Conservation (phyloP, 2,888 invertebrate species). For the Hirtodrosophila cameraria region DNA sequence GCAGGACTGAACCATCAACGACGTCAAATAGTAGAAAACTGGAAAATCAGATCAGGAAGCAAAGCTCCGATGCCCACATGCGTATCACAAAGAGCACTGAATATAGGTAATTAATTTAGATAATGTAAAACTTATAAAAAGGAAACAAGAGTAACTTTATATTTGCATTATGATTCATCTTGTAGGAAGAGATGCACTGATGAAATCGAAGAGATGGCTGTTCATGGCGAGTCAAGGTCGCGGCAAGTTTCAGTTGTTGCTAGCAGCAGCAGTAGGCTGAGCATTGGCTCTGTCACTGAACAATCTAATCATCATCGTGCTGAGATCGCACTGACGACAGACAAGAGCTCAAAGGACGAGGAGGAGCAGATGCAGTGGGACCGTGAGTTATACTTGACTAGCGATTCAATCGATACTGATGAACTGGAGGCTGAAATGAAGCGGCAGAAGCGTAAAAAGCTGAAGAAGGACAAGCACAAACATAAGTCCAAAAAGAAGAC, state of each 20-base stretch:
- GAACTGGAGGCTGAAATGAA: conserved; percentile 86
- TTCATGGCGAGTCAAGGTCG: conserved; percentile 35
- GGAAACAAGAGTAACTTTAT: too few species aligned
- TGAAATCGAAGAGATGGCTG: conserved; percentile 58
- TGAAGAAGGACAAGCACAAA: conserved; percentile 87
- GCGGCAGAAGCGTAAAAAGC: conserved; percentile 85
- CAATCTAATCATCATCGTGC: conserved; percentile 47
- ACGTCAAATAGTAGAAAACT: conserved; percentile 47
- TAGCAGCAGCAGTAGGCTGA: conserved; percentile 49
- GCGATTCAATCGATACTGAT: conserved; percentile 80
- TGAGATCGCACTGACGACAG: conserved; percentile 34
- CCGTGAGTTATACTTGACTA: conserved; percentile 69
- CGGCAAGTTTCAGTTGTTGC: conserved; percentile 53
- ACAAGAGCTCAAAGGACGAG: conserved; percentile 66
- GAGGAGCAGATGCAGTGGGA: conserved; percentile 80
- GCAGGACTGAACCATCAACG: conserved; percentile 16
- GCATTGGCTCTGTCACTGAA: conserved; percentile 34
- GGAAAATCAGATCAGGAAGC: conserved; percentile 49
- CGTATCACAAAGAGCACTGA: conserved; percentile 62
- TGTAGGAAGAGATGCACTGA: conserved; percentile 73
- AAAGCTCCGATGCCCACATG: conserved; percentile 35
- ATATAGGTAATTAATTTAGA: conserved; percentile 62
- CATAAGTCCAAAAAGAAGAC: conserved; percentile 91
- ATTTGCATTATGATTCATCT: background rate
- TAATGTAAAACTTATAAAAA: too few species aligned